Conservation (phyloP, 2,888 invertebrate species). For the Palloptera scutellata region DNA sequence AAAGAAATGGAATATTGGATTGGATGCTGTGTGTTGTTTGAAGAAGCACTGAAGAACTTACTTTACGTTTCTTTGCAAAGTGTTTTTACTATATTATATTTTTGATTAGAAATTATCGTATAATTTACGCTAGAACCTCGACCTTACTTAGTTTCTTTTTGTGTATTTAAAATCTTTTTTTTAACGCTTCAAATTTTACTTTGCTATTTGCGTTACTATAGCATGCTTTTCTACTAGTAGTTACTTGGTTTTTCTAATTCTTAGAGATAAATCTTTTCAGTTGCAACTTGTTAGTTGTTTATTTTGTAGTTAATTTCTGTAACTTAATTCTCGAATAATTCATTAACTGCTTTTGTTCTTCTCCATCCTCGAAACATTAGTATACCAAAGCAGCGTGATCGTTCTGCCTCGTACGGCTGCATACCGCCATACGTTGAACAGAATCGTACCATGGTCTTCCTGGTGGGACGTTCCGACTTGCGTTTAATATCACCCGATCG, state of each 20-base stretch:
- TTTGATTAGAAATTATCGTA: not conserved
- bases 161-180: too few relatives aligned
- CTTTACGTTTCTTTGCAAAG: not conserved
- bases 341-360: not conserved
- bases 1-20: conserved; percentile 30
- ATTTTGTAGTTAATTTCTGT: not conserved
- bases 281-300: not conserved
- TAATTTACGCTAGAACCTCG: too few relatives aligned
- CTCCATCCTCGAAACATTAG: conserved; percentile 41
- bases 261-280: not conserved
- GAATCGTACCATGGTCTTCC: conserved; percentile 92
- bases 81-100: too few relatives aligned
- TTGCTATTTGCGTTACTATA: too few relatives aligned
- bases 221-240: too few relatives aligned
- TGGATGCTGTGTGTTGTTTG: not conserved
- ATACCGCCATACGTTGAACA: conserved; percentile 72
- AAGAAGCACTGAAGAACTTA: too few relatives aligned
- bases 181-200: too few relatives aligned
- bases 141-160: too few relatives aligned
- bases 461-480: conserved; percentile 86
- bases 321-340: not conserved
- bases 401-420: conserved; percentile 72
- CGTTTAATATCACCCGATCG: conserved; percentile 92
- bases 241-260: too few relatives aligned
- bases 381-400: conserved; percentile 65